A percentile compares a stretch with the other conserved stretches of the same genome.
These are phyloP conservation scores for Octodon degus DNA, from an alignment of 2,113 vertebrate genomes.

Conservation along the genomic window DNA sequence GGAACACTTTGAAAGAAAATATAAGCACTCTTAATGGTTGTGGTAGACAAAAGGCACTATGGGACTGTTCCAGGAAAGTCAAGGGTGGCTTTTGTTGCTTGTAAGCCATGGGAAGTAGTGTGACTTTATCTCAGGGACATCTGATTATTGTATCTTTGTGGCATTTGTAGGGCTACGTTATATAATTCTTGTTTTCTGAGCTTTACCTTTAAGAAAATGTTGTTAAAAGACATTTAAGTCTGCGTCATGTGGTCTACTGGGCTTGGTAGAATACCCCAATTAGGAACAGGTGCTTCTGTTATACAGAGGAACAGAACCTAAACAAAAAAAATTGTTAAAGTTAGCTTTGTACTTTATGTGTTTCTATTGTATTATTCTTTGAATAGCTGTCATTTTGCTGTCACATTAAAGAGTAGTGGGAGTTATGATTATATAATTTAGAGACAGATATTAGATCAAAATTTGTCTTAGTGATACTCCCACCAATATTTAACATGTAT, in stretches of 20 bases:
- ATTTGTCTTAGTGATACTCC: neutral
- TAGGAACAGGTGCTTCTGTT: neutral
- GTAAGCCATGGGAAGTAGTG: neutral
- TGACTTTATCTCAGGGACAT: neutral
- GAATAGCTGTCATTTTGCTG: neutral
- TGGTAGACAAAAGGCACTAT: neutral
- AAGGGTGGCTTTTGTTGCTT: neutral
- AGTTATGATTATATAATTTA: neutral
- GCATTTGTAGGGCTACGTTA: neutral
- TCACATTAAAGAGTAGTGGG: neutral
- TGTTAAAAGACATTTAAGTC: neutral
- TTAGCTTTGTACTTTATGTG: neutral
- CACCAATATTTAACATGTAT: neutral
- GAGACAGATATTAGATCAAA: neutral
- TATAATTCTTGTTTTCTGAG: neutral
- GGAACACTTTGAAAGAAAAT: neutral
- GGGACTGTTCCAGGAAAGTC: neutral
- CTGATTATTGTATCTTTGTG: neutral
- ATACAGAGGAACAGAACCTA: neutral
- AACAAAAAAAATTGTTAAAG: neutral
- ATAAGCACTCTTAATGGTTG: neutral
- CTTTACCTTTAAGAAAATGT: neutral
- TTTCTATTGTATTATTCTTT: neutral
- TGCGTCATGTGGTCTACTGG: neutral
- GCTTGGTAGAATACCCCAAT: neutral